A percentile compares a stretch with the other conserved stretches of the same genome.
Conservation (phyloP, 2,888 invertebrate species). For the Cerastis leucographa region DNA sequence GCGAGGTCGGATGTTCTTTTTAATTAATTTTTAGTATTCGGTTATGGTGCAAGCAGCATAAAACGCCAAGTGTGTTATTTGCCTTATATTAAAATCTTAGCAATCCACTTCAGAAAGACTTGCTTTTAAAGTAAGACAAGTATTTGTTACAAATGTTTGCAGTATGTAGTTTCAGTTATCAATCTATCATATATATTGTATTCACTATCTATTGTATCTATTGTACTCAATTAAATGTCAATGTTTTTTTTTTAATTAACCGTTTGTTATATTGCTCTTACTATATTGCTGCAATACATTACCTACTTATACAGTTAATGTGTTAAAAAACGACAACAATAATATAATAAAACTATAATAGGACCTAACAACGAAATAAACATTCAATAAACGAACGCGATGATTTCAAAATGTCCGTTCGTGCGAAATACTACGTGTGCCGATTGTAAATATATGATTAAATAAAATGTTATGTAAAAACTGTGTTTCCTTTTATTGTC, state of each 20-base stretch:
- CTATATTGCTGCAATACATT: not conserved
- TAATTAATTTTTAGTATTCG: not conserved
- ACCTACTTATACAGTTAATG: not conserved
- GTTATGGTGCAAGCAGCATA: not conserved
- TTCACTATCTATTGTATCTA: too few relatives aligned
- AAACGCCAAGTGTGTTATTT: not conserved
- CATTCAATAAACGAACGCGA: conserved; percentile 64
- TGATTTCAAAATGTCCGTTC: conserved; percentile 71
- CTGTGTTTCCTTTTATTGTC: conserved; percentile 78
- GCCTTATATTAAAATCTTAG: conserved; percentile 38
- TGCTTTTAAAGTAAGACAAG: conserved; percentile 22
- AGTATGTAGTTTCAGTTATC: not conserved
- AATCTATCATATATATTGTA: too few relatives aligned
- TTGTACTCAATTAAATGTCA: not conserved
- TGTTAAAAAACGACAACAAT: conserved; percentile 37
- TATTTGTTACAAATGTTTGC: not conserved
- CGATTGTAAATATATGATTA: conserved; percentile 81
- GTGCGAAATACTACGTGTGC: conserved; percentile 76
- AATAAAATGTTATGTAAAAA: conserved; percentile 82
- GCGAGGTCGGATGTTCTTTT: too few relatives aligned
- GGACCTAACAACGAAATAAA: conserved; percentile 47
- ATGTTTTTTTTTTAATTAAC: not conserved
- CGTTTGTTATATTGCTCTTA: not conserved
- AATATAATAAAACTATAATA: conserved; percentile 31
- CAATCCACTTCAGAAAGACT: conserved; percentile 38